Evolutionary conservation across 2,888 invertebrate species (phyloP), one percentile per base, ranked within the genome.

Genomic region (Orthonychiurus folsomi): DNA sequence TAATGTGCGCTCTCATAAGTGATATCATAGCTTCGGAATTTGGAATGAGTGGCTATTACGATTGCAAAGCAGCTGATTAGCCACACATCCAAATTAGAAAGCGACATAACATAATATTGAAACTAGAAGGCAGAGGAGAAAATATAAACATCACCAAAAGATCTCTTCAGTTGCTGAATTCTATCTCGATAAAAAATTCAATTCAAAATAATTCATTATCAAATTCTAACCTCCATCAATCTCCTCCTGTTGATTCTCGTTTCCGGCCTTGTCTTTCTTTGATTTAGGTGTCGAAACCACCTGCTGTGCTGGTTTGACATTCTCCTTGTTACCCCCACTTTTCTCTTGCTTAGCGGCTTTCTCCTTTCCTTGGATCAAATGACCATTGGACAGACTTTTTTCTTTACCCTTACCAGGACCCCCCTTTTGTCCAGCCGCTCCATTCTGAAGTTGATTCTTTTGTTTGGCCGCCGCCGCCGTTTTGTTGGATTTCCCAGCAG

Each of bases 211-310:
- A n/a, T n/a, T n/a, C n/a, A n/a, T n/a, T n/a, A n/a, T n/a, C n/a
- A 20, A 3, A 28, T 3, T 18, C 23, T 20, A 58, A 71, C 71
- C 71, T 59, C 63, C 64, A 28, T 69, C 69, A 58, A 68, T 66
- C 48, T 71, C 71, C 50, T 65, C n/a, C n/a, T n/a, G n/a, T n/a
- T n/a, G n/a, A n/a, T 71, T 80, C 78, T 12, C 21, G 52, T 5
- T 79, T 21, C 79, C 77, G 37, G 73, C 73, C 59, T 79, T 78
- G 28, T 55, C 71, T 52, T 64, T 74, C 73, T 67, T 70, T 66
- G 21, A 9, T 18, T 62, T 63, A 26, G 72, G 70, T 55, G 67
- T 62, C 27, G 56, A n/a, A n/a, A n/a, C 63, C 54, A 57, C 56
- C 28, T 68, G 68, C 56, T 67, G 68, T 65, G 73, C 69, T 59